Evolutionary conservation across 1,140 invertebrate genomes (phyloP).

Genomic region (Leptopilina clavipes): DNA sequence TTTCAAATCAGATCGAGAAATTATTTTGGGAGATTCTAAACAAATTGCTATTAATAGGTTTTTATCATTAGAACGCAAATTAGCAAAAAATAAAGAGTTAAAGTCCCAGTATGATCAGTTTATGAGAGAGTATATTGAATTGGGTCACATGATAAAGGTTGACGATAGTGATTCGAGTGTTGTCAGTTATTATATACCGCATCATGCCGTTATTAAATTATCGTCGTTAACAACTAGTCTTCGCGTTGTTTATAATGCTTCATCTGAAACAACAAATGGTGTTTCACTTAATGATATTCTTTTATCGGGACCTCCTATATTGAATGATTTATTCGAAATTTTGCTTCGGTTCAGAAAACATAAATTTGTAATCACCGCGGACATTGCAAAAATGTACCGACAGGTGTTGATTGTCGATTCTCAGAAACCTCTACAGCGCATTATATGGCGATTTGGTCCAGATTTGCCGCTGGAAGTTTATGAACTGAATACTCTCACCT

Average conservation of each 20-base stretch:
- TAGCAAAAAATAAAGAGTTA: neutral
- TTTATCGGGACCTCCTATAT: slow-evolving; percentile 28
- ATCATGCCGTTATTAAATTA: slow-evolving; percentile 59
- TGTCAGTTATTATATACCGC: slow-evolving; percentile 53
- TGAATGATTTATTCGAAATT: slow-evolving; percentile 19
- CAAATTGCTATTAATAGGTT: slow-evolving; percentile 32
- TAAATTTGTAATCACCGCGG: slow-evolving; percentile 54
- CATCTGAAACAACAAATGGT: slow-evolving; percentile 49
- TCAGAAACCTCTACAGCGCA: neutral
- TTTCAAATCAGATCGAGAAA: slow-evolving; percentile 30
- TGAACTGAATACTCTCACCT: neutral
- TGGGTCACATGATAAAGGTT: slow-evolving; percentile 64
- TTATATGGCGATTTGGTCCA: neutral
- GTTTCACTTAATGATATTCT: slow-evolving; percentile 46
- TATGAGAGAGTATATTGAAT: slow-evolving; percentile 62
- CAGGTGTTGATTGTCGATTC: neutral
- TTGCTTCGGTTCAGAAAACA: slow-evolving; percentile 46
- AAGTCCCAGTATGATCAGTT: slow-evolving; percentile 56
- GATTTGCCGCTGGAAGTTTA: neutral
- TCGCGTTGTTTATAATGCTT: slow-evolving; percentile 65
- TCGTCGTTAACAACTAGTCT: slow-evolving; percentile 58
- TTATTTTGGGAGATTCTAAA: slow-evolving; percentile 32
- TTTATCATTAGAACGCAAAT: slow-evolving; percentile 30
- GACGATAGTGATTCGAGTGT: neutral
- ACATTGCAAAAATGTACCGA: slow-evolving; percentile 72